These are phyloP conservation scores for Phthorimaea operculella DNA, from an alignment of 1,140 invertebrate species.

Conservation along the genomic window DNA sequence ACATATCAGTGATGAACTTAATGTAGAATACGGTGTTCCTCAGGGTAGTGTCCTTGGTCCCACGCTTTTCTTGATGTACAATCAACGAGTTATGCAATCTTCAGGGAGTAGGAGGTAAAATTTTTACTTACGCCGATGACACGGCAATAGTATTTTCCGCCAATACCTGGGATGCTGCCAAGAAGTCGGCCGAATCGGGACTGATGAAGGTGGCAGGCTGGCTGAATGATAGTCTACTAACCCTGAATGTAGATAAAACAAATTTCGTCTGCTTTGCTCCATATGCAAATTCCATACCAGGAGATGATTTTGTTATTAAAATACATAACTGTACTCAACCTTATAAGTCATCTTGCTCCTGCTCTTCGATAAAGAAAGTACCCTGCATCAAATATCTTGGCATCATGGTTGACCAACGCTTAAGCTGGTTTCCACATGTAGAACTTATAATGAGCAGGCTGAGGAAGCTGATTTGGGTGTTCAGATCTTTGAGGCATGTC, in stretches of 20 bases:
- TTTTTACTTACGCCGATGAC: background rate
- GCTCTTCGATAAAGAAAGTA: constrained; percentile 5
- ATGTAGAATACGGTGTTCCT: background rate
- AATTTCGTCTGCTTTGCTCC: constrained; percentile 8
- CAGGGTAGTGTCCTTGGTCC: background rate
- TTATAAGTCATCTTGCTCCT: background rate
- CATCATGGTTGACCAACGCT: constrained; percentile 7
- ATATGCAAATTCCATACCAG: constrained; percentile 2
- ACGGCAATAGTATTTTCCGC: background rate
- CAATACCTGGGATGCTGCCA: background rate
- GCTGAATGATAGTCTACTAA: background rate
- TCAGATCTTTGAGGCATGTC: constrained; percentile 4
- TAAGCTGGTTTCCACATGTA: constrained; percentile 9
- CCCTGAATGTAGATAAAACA: constrained; percentile 6
- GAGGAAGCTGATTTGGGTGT: constrained; percentile 7
- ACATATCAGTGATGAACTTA: background rate
- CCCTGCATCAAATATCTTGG: constrained; percentile 7
- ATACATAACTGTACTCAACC: constrained; percentile 4
- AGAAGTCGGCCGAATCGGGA: background rate
- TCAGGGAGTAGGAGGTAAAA: background rate
- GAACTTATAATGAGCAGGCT: constrained; percentile 2
- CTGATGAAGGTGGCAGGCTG: background rate
- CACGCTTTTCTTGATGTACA: background rate
- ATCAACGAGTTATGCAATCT: background rate
- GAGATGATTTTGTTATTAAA: background rate